These are phyloP conservation scores for Phymatocera aterrima DNA, from an alignment of 2,888 invertebrate genomes.

Conservation along the genomic window DNA sequence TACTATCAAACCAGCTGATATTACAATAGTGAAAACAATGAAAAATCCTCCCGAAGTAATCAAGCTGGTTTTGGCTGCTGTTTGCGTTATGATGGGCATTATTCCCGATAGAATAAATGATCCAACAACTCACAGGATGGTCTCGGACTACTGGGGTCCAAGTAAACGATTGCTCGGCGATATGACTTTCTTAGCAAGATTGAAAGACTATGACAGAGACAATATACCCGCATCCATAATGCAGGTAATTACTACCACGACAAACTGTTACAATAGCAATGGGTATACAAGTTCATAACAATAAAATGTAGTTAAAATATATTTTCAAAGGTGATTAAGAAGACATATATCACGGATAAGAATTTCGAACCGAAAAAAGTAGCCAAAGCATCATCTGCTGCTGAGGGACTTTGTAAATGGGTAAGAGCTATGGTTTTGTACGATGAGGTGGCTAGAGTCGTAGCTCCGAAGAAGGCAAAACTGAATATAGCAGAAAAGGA, in stretches of 20 bases:
- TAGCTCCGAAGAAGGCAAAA: conserved; percentile 91
- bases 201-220: conserved; percentile 90
- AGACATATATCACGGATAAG: conserved; percentile 77
- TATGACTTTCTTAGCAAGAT: conserved; percentile 85
- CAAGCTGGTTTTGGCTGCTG: conserved; percentile 91
- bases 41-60: conserved; percentile 90
- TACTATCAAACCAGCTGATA: conserved; percentile 90
- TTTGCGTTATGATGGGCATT: conserved; percentile 91
- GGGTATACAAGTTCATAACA: not conserved
- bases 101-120: conserved; percentile 87
- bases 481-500: conserved; percentile 88
- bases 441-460: conserved; percentile 88
- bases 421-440: conserved; percentile 93
- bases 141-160: conserved; percentile 90
- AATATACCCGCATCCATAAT: conserved; percentile 86
- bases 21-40: conserved; percentile 92
- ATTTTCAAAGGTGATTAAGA: conserved; percentile 58
- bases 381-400: conserved; percentile 94
- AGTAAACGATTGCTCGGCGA: conserved; percentile 89
- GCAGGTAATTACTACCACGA: conserved; percentile 77
- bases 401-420: conserved; percentile 95
- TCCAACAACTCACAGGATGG: conserved; percentile 82
- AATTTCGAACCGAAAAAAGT: conserved; percentile 88
- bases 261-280: not conserved
- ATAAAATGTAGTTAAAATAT: not conserved